Base-by-base conservation (phyloP, 2,888 invertebrate species). In the Lottia gigantea region DNA sequence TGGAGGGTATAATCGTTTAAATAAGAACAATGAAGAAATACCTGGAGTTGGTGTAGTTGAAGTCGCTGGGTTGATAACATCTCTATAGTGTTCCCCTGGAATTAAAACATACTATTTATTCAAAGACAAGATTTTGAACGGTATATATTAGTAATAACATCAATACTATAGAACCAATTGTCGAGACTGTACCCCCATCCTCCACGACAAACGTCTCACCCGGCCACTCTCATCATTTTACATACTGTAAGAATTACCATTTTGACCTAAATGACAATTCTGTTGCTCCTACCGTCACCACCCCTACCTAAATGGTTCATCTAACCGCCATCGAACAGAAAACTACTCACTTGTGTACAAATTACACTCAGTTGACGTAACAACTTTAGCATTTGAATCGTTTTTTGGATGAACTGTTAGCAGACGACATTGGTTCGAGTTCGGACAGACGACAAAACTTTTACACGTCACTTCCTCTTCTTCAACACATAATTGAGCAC, bases 391-490 rank as follows among this genome's bases (percentile, higher is more conserved):
- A 55, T 23, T 23, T 12, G 11, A 11, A 55, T 55, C 23, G 19
- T 8, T 55, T 55, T 23, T 55, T 23, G 55, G 55, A 23, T 55
- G 55, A 55, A 55, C 55, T 19, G 55, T 23, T 2, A 55, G 23
- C 23, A 55, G 19, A 55, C 55, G 55, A 55, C 55, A 55, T 23
- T 55, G 19, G 23, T 55, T 55, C 14, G 23, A 16, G 19, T 2
- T 14, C 11, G 55, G 55, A 4, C 55, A 55, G 12, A 55, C 4
- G 23, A 55, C 55, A 55, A 55, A 55, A 55, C 55, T 55, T 55
- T 55, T 55, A 55, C 55, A 55, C 55, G 55, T 55, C 55, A 55
- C 55, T 55, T 55, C 55, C 55, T 55, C 55, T 23, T 55, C 55
- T 19, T 55, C 55, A 2, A 55, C 19, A 16, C 55, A 55, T 23